phyloP scores from a whole-genome alignment of 2,888 invertebrate genomes.

The Oscheius sp. region DNA sequence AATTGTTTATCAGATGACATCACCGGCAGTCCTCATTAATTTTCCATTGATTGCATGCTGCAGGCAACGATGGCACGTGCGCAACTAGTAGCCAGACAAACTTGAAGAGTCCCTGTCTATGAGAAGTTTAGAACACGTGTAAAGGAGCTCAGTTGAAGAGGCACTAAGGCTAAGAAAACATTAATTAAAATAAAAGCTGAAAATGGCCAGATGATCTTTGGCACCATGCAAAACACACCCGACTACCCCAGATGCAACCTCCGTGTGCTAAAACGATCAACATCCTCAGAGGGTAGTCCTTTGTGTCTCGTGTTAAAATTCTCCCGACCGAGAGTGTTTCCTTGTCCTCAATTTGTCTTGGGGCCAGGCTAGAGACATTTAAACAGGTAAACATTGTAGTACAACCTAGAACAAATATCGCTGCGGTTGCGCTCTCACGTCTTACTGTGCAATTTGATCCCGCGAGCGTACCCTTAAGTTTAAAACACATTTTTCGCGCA shows the following conservation, averaged over 20 bases:
- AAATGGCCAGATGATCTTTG: slow-evolving; percentile 4
- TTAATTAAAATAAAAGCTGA: neutral
- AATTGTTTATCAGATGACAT: neutral
- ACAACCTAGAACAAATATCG: too few relatives aligned
- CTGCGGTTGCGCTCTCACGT: neutral
- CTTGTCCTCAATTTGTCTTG: too few relatives aligned
- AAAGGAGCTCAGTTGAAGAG: too few relatives aligned
- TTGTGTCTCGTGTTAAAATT: neutral
- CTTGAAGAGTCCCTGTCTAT: too few relatives aligned
- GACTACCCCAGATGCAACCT: neutral
- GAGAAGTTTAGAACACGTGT: neutral
- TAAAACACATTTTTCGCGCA: neutral
- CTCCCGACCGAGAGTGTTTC: too few relatives aligned
- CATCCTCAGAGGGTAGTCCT: slow-evolving; percentile 13
- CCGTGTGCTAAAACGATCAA: slow-evolving; percentile 15
- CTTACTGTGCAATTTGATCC: neutral
- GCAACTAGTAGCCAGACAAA: neutral
- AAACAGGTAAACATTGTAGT: too few relatives aligned
- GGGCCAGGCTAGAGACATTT: too few relatives aligned
- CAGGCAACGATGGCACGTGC: slow-evolving; percentile 14
- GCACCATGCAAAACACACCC: neutral
- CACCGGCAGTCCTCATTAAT: slow-evolving; percentile 21
- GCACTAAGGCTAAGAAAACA: neutral
- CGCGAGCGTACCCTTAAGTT: too few relatives aligned
- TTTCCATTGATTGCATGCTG: slow-evolving; percentile 23